Base-by-base conservation (phyloP, 1,140 invertebrate genomes). In the Neodiprion pinetum region DNA sequence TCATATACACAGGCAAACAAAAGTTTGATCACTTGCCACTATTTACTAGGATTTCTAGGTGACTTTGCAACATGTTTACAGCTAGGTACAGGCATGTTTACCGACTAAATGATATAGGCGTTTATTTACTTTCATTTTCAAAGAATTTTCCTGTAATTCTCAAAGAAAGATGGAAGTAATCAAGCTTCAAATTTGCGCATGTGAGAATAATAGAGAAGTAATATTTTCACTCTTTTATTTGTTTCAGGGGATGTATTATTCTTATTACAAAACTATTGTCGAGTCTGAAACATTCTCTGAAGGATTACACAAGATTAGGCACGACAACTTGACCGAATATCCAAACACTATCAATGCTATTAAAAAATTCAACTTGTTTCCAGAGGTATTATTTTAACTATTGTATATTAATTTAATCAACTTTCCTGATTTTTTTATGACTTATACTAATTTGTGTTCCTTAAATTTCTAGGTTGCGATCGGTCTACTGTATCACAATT, bases 181-280 rank as follows among this genome's bases (percentile, higher is more conserved):
- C 28, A 40, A 40, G 28, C 28, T 40, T 40, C 14, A 75, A 67
- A 72, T 74, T 9, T 77, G n/a, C 23, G 10, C 49, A 9, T 48
- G 9, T 48, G 23, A 10, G 40, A 12, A 21, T 71, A 11, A 47
- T 71, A 48, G 21, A 4, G 17, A 1, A 5, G 17, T 9, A 48
- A 40, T 74, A 48, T 71, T 74, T 9, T 70, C 28, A 21, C 73
- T 47, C 48, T 76, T 70, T 75, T 77, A 79, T 78, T 74, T 80
- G 65, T 89, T 86, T 73, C 84, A 95, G 94, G 95, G 95, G 5
- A 91, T 97, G 80, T 97, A 97, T 85, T 97, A 96, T 84, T 96
- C 94, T 0, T 97, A 95, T 82, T 97, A 93, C 85, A 97, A 97
- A 85, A 93, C 91, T 0, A 89, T 97, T 21, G 92, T 94, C 1